Evolutionary conservation across 2,797 vertebrate genomes (phyloP).

Genomic region (Perdix hodgsoniae): DNA sequence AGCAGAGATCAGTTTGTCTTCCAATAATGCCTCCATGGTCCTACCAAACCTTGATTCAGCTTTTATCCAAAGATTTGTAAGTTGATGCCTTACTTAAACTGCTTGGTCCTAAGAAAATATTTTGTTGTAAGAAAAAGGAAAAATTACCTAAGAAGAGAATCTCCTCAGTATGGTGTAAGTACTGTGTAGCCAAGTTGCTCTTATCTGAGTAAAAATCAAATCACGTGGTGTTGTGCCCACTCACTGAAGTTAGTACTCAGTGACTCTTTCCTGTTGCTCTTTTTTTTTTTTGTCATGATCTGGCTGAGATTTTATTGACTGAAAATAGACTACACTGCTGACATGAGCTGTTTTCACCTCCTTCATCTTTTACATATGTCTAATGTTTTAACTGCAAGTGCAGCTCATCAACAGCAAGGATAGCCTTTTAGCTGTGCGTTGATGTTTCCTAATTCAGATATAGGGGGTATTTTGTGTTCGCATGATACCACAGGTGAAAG

Average conservation of each 20-base stretch:
- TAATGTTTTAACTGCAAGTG: background rate
- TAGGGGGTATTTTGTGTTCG: background rate
- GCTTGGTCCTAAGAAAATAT: background rate
- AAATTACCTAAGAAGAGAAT: background rate
- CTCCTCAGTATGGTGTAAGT: background rate
- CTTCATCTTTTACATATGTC: background rate
- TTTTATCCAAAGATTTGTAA: background rate
- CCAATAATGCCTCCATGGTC: background rate
- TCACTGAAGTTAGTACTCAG: background rate
- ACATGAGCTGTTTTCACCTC: slow-evolving; percentile 10
- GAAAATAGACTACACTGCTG: background rate
- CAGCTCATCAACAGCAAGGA: background rate
- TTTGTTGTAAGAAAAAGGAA: background rate
- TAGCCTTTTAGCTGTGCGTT: background rate
- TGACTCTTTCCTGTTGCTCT: background rate
- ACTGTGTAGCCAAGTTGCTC: background rate
- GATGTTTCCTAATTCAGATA: background rate
- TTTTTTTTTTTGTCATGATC: background rate
- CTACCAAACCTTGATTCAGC: background rate
- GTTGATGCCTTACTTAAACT: background rate
- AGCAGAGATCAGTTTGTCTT: background rate
- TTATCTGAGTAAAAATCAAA: background rate
- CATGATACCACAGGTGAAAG: background rate
- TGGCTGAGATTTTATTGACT: background rate
- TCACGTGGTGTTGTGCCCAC: fast-evolving